These are phyloP conservation scores for Drosophila ercepeae DNA, from an alignment of 1,140 invertebrate species.

Conservation along the genomic window DNA sequence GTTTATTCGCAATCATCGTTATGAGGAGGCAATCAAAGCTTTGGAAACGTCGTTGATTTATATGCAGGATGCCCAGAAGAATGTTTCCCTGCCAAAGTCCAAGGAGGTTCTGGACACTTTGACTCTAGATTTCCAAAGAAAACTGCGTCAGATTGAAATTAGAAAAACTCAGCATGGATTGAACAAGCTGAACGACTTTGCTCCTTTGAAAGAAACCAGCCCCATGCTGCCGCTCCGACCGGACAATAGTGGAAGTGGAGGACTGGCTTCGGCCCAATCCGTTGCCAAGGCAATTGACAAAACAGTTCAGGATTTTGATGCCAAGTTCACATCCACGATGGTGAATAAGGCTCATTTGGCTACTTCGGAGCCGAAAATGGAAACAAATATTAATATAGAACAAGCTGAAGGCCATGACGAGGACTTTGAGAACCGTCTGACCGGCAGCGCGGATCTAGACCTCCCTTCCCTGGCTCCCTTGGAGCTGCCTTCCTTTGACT, in stretches of 20 bases:
- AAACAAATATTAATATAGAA: slow-evolving; percentile 35
- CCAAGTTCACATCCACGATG: slow-evolving; percentile 60
- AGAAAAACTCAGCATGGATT: slow-evolving; percentile 71
- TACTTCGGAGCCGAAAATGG: slow-evolving; percentile 46
- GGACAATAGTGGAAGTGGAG: slow-evolving; percentile 41
- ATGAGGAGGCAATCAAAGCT: slow-evolving; percentile 77
- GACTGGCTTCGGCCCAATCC: slow-evolving; percentile 59
- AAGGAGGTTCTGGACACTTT: slow-evolving; percentile 68
- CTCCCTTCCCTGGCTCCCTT: slow-evolving; percentile 68
- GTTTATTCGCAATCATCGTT: slow-evolving; percentile 70
- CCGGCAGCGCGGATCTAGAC: slow-evolving; percentile 47
- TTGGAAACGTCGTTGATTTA: slow-evolving; percentile 73
- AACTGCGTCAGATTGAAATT: slow-evolving; percentile 73
- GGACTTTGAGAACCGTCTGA: background rate
- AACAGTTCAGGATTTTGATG: slow-evolving; percentile 78
- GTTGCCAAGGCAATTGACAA: slow-evolving; percentile 79
- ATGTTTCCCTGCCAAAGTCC: slow-evolving; percentile 61
- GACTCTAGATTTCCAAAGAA: slow-evolving; percentile 71
- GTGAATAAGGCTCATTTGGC: slow-evolving; percentile 14
- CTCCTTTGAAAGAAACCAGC: slow-evolving; percentile 60
- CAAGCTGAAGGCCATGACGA: slow-evolving; percentile 12
- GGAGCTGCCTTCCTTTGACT: slow-evolving; percentile 76
- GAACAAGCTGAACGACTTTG: slow-evolving; percentile 72
- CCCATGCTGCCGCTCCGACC: slow-evolving; percentile 60
- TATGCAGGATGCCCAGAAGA: slow-evolving; percentile 75